Base-by-base conservation (phyloP, 2,113 vertebrate species). In the Acanthisitta chloris region DNA sequence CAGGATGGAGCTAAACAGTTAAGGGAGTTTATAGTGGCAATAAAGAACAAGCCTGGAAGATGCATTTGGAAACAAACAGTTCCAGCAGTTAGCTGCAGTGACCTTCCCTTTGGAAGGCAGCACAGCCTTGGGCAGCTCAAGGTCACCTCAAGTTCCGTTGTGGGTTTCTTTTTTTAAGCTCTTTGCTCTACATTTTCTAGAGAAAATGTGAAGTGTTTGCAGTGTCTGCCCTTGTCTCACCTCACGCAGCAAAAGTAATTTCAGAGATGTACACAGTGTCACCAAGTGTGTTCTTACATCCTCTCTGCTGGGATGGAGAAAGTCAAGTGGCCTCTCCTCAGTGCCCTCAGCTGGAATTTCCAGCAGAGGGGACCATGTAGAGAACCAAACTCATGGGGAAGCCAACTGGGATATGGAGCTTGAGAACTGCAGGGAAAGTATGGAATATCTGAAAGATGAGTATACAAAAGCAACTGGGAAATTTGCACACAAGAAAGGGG, bases 41-140 rank as follows among this genome's bases (percentile, higher is more conserved):
- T 88, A 94, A 61, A 78, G 86, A 55, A 3, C 20, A 38, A 52
- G 11, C 51, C 78, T 46, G 19, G 58, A 77, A 61, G 81, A 58
- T 71, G 88, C 57, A 19, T 89, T 87, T 92, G 83, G 77, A 96
- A 97, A 97, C 95, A 95, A 97, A 67, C 23, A 13, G 48, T 58
- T 95, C 21, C 54, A 78, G 84, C 58, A 45, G 61, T 67, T 71
- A 83, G 79, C n/a, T 67, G 23, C 20, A 45, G 78, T 70, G 88
- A 88, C 94, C 95, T 94, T 80, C 54, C 17, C 1, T 7, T 59
- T 79, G 79, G 52, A 23, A 59, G 78, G 58, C 67, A 74, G 74
- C 6, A 1, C 33, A 67, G 81, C 88, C 49, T 24, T 23, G 51
- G 46, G 4, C 28, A 52, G 12, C 77, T 84, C 59, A 94, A 95